Base-by-base conservation (phyloP, 37 sponge, comb jelly and placozoan genomes). In the Theonella swinhoei region DNA sequence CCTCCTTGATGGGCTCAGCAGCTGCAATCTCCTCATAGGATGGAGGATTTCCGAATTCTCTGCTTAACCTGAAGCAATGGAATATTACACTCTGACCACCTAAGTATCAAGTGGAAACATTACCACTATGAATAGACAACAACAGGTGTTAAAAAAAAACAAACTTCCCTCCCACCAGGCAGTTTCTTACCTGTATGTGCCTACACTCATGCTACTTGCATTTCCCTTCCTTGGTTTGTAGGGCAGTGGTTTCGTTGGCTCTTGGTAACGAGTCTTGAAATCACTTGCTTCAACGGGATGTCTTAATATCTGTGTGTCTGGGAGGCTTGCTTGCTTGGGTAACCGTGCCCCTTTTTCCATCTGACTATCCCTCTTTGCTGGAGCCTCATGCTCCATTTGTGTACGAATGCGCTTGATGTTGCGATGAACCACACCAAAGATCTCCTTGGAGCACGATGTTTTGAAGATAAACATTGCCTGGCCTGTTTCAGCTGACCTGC, bases 391-490 rank as follows among this genome's bases (percentile, higher is more conserved):
- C 28, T 87, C 80, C 11, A 38, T 64, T 23, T 29, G 33, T 20
- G 31, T n/a, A 22, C 87, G 74, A 1, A 86, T 28, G 33, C 9
- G 64, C 79, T 83, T 86, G 36, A 93, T 93, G 63, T 84, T 85
- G 35, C 69, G 32, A 42, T 93, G 71, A 1, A 93, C 79, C 62
- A 78, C 72, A 8, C 70, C 73, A 77, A 93, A 93, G n/a, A 93
- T 79, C 59, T 93, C 87, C 64, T 74, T 81, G 20, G 90, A 68
- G 29, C 76, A 70, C 39, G 76, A 69, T 9, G 91, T 79, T 4
- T 42, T 36, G 42, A 75, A 78, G 39, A 65, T 38, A 25, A 87
- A 68, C 29, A 38, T 82, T 11, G 71, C 83, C 40, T 42, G 32
- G 9, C 84, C 80, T 43, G 68, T 73, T 74, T 25, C 37, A 11